These are phyloP conservation scores for Leptestheria dahalacensis DNA, from an alignment of 1,140 invertebrate species.

Conservation along the genomic window DNA sequence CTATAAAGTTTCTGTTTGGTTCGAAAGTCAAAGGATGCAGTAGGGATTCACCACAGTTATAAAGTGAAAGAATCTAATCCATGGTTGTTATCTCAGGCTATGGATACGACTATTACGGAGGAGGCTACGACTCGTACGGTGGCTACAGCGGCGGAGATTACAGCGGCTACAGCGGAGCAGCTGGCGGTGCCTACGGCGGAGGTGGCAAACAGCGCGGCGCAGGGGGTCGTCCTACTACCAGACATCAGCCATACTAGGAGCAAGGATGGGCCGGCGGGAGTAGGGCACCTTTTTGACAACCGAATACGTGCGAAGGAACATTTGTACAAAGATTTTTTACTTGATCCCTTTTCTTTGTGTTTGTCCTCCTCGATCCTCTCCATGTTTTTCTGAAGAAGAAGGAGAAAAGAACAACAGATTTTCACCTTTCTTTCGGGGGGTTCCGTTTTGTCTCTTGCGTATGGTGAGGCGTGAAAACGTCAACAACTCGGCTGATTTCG, in stretches of 20 bases:
- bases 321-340: background rate
- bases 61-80: too few relatives aligned
- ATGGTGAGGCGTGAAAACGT: too few relatives aligned
- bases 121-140: conserved; percentile 30
- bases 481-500: too few relatives aligned
- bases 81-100: conserved; percentile 21
- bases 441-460: too few relatives aligned
- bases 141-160: conserved; percentile 30
- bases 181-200: background rate
- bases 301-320: background rate
- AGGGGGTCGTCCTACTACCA: conserved; percentile 46
- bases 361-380: background rate
- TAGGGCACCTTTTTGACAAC: too few relatives aligned
- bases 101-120: conserved; percentile 29
- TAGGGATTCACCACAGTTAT: too few relatives aligned
- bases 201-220: conserved; percentile 40
- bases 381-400: too few relatives aligned
- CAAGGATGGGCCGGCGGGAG: too few relatives aligned
- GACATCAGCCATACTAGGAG: conserved; percentile 56
- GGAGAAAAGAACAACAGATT: too few relatives aligned
- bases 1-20: too few relatives aligned
- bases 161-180: background rate
- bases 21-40: too few relatives aligned
- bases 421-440: too few relatives aligned
- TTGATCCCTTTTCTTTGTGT: background rate